Base-by-base conservation (phyloP, 2,888 invertebrate species). In the Koerneria pararmatus region DNA sequence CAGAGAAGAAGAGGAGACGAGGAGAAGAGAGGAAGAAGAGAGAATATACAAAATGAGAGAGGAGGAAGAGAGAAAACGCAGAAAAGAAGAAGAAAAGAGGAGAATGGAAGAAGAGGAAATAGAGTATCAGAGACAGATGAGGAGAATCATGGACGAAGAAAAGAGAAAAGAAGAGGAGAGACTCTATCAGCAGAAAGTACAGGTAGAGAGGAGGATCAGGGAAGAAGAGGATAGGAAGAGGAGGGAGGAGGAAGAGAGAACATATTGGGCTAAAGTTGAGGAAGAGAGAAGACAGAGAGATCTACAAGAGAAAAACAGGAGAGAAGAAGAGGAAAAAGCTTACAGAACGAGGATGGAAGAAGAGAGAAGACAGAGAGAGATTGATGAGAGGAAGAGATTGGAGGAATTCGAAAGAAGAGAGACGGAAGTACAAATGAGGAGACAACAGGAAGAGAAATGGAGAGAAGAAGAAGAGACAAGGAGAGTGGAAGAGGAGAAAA, bases 131-230 rank as follows among this genome's bases (percentile, higher is more conserved):
- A n/a, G n/a, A n/a, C n/a, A n/a, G n/a, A n/a, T n/a, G n/a, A n/a
- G n/a, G n/a, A n/a, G n/a, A n/a, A n/a, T n/a, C n/a, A n/a, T n/a
- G n/a, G n/a, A n/a, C n/a, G n/a, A n/a, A n/a, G 67, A n/a, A 46
- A 57, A 11, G 66, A 64, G 8, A 34, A 66, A 19, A 53, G 53
- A 41, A 62, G 32, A 29, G n/a, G 22, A 66, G 3, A 54, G 58
- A 22, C 15, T 41, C 3, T 29, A 51, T 22, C 54, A 67, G 37
- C 24, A 65, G 66, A 65, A 27, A 22, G 34, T 60, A 11, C 24
- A 22, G 8, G 24, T 48, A n/a, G 31, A 41, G 29, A 65, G 34
- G 66, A n/a, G 15, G 65, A 46, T 62, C n/a, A 41, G 46, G n/a
- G 46, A 41, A 11, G 11, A 11, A n/a, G 11, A n/a, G 11, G 11